A percentile compares a stretch with the other conserved stretches of the same genome.
phyloP scores from a whole-genome alignment of 2,797 vertebrate species.

The Nyctibius grandis region DNA sequence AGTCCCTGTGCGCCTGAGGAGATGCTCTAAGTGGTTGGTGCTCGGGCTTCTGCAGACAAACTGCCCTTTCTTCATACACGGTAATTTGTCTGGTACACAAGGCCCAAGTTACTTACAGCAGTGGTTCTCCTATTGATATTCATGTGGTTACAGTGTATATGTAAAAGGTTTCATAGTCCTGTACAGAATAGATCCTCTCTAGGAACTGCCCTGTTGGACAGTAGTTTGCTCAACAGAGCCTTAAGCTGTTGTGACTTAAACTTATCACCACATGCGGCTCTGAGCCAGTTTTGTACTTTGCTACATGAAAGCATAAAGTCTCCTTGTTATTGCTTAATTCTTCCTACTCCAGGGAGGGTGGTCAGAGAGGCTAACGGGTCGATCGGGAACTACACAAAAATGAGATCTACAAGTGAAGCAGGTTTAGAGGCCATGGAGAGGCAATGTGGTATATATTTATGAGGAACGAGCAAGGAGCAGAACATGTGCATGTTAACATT shows the following conservation, averaged over 20 bases:
- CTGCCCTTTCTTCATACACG: not conserved
- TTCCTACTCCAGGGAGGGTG: not conserved
- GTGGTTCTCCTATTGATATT: not conserved
- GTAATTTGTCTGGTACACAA: not conserved
- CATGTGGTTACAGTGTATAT: not conserved
- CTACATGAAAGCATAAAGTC: not conserved
- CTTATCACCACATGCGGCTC: not conserved
- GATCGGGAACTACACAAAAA: not conserved
- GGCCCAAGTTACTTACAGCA: not conserved
- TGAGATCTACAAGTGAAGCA: not conserved
- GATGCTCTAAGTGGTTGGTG: not conserved
- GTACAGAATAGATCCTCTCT: not conserved
- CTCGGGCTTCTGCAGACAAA: not conserved
- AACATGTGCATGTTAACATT: not conserved
- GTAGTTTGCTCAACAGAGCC: not conserved
- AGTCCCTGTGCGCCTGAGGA: not conserved
- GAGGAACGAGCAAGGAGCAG: not conserved
- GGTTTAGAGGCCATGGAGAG: not conserved
- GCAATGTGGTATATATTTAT: not conserved
- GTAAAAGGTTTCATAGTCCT: not conserved
- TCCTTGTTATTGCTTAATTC: not conserved
- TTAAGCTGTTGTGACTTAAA: not conserved
- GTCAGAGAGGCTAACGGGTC: not conserved
- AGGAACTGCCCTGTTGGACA: not conserved
- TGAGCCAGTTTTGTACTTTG: not conserved